These are phyloP conservation scores for Perca flavescens DNA, from an alignment of 2,113 vertebrate species.

Conservation along the genomic window DNA sequence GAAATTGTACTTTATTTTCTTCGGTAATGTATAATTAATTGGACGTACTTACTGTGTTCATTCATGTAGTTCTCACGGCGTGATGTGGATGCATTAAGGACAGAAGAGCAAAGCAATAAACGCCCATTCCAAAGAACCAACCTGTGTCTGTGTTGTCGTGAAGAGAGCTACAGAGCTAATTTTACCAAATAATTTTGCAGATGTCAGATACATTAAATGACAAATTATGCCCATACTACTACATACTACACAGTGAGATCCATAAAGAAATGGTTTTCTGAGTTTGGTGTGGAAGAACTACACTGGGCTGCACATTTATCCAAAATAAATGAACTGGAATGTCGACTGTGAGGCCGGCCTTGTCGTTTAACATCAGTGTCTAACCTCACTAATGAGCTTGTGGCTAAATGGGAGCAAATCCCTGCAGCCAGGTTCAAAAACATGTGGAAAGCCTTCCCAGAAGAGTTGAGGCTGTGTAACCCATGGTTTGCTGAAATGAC, in stretches of 20 bases:
- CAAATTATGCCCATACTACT: not conserved
- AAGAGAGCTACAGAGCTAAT: too few relatives aligned
- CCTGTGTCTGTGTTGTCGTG: too few relatives aligned
- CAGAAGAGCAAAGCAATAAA: too few relatives aligned
- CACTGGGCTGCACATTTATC: not conserved
- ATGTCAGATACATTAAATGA: not conserved
- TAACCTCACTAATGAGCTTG: not conserved
- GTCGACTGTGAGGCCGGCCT: not conserved
- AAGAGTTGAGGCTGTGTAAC: not conserved
- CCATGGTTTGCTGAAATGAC: not conserved
- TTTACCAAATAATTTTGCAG: not conserved
- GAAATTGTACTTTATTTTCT: too few relatives aligned
- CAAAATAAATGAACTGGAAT: not conserved
- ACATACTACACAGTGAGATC: not conserved
- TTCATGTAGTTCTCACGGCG: too few relatives aligned
- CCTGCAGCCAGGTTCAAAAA: not conserved
- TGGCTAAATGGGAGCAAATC: not conserved
- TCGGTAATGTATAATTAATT: too few relatives aligned
- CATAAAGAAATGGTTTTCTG: not conserved
- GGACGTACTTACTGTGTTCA: too few relatives aligned
- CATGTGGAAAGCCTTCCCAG: not conserved
- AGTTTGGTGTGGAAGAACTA: not conserved
- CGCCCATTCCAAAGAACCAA: too few relatives aligned
- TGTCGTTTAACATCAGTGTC: not conserved
- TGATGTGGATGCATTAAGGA: too few relatives aligned